Base-by-base conservation (phyloP, 1,140 invertebrate genomes). In the Ostrea denselamellosa region DNA sequence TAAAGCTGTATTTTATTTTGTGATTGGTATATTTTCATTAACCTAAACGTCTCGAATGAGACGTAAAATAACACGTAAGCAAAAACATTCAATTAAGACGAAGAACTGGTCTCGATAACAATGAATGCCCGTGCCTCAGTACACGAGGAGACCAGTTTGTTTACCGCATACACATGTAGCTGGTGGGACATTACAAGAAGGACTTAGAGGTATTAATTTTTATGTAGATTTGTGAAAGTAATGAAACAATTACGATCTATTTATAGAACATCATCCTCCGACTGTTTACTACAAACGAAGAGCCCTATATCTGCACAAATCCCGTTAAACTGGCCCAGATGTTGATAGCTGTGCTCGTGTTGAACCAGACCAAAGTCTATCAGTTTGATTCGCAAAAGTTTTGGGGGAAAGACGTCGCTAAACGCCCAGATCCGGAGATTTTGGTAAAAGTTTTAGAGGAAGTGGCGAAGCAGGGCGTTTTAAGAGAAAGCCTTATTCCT, bases 281-380 rank as follows among this genome's bases (percentile, higher is more conserved):
- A 0, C 8, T 77, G 68, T 77, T 28, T 34, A 25, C 68, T 14
- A 17, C 28, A 77, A 77, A 34, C 28, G 25, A 77, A 25, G 68
- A 77, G 8, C 68, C 68, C 22, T 2, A 10, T 34, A 28, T 77
- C 68, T 44, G 68, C 28, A 34, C 68, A 14, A 25, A 77, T 12
- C 68, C 68, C 25, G 22, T 22, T 22, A 25, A 22, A 12, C 25
- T 77, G 25, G 68, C 25, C 25, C 22, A 28, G 14, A 25, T 77
- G 25, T 25, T 77, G 25, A 8, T 77, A 28, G 34, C 68, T 4
- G 25, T 28, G 25, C 68, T 28, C 14, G 68, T 77, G 28, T 25
- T 77, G 68, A 25, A 77, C 22, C 68, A 77, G 68, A 34, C 68
- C 25, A 77, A 77, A 14, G 25, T 77, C 68, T 77, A 77, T 34